Base-by-base conservation (phyloP, 2,797 vertebrate genomes). In the Scarus forsteni region DNA sequence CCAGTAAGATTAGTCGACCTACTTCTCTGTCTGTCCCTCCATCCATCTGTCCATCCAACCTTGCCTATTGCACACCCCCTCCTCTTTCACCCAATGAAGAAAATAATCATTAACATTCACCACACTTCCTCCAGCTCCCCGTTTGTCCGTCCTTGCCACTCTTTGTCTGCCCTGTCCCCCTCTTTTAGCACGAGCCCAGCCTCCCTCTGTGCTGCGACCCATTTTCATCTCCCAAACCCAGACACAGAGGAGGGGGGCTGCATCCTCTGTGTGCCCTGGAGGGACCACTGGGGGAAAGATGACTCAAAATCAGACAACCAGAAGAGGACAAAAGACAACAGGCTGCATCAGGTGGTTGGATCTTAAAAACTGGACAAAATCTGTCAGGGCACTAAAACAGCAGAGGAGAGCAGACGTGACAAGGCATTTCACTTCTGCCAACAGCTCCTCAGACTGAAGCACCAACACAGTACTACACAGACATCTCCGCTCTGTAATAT, bases 41-140 rank as follows among this genome's bases (percentile, higher is more conserved):
- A 34, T 27, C 6, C 27, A 27, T 27, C 27, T 27, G 27, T 27
- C 27, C 27, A 27, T 27, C 27, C 27, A 27, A 27, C 27, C 27
- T 27, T 4, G 27, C 4, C 27, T 27, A 27, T 27, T 4, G 27
- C 27, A 27, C 27, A 27, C 14, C 46, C 44, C 46, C 36, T 36
- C 15, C 13, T 6, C 11, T 27, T 43, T 27, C n/a, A 14, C 36
- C 60, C 54, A 35, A 18, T 53, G 54, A 35, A 55, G 18, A 48
- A 74, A 68, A 59, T 40, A 58, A 66, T 82, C 39, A 80, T 85
- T 89, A 49, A 69, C 85, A 89, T 85, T 71, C 85, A 64, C 13
- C 44, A 46, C 18, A 55, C 66, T 49, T 11, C 15, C 15, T 45
- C 46, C 61, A 39, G 5, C 8, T 12, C 51, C 57, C 61, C 8